These are phyloP conservation scores for Hiodon alosoides DNA, from an alignment of 2,113 vertebrate species.

Conservation along the genomic window DNA sequence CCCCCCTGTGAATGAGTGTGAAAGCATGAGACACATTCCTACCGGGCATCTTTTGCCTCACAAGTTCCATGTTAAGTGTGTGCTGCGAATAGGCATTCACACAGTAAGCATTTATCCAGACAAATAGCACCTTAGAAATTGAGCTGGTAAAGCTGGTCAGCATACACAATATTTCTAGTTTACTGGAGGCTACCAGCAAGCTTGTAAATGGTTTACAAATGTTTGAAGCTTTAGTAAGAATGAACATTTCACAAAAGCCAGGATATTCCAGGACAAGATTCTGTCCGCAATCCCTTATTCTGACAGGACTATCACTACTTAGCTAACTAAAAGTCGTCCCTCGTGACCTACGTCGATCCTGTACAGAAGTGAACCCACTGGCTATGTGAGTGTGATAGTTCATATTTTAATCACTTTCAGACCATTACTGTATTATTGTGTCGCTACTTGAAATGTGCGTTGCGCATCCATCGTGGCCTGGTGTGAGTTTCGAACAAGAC, in stretches of 20 bases:
- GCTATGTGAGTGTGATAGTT: too few species aligned
- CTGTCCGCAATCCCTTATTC: background rate
- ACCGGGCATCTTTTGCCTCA: background rate
- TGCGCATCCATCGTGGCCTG: slow-evolving; percentile 2
- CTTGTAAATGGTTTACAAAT: slow-evolving; percentile 25
- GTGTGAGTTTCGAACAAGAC: background rate
- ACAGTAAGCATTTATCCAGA: background rate
- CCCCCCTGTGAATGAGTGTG: background rate
- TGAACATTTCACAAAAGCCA: background rate
- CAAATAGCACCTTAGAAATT: slow-evolving; percentile 65
- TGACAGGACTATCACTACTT: background rate
- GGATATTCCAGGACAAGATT: background rate
- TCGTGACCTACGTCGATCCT: background rate
- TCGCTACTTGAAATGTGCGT: background rate
- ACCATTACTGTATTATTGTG: background rate
- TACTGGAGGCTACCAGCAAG: slow-evolving; percentile 38
- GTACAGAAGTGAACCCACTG: too few species aligned
- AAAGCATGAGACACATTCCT: background rate
- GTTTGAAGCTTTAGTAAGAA: slow-evolving; percentile 18
- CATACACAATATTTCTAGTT: slow-evolving; percentile 41
- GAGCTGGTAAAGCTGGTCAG: slow-evolving; percentile 43
- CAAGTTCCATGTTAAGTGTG: background rate
- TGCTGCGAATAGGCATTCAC: background rate
- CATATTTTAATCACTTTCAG: background rate
- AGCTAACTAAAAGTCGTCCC: background rate